Conservation (phyloP, 1,140 invertebrate species). For the Pissodes strobi region DNA sequence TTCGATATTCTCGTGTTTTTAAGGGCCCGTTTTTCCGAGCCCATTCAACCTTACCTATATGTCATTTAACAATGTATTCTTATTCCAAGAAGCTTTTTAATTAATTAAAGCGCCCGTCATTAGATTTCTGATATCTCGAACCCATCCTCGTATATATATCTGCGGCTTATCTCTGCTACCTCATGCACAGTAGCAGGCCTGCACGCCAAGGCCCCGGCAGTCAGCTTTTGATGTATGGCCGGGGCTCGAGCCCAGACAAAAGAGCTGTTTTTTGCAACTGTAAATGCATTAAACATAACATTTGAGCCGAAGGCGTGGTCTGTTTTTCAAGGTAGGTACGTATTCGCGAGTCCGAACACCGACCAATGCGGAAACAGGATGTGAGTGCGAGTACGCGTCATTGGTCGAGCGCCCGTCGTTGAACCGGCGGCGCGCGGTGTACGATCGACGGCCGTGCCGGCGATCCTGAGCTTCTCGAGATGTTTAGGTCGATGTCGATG, state of each 20-base stretch:
- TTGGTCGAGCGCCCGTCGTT: conserved; percentile 29
- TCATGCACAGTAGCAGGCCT: conserved; percentile 12
- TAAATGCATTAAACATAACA: conserved; percentile 51
- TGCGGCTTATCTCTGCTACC: conserved; percentile 17
- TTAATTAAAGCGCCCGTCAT: conserved; percentile 14
- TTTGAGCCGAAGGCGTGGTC: conserved; percentile 40
- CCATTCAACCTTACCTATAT: neutral
- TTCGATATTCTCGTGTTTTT: too few relatives aligned
- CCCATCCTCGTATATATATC: conserved; percentile 11
- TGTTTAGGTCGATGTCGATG: too few relatives aligned
- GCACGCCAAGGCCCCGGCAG: conserved; percentile 25
- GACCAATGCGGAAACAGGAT: conserved; percentile 34
- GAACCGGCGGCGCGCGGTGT: conserved; percentile 9
- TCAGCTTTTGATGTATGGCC: conserved; percentile 40
- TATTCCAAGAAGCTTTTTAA: conserved; percentile 7
- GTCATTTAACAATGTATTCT: too few relatives aligned
- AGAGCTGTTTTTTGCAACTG: conserved; percentile 44
- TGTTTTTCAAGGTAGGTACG: conserved; percentile 42
- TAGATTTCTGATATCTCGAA: conserved; percentile 5
- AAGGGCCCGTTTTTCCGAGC: too few relatives aligned
- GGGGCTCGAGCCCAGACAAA: conserved; percentile 42
- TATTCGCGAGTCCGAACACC: conserved; percentile 26
- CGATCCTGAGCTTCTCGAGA: neutral
- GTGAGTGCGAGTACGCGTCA: conserved; percentile 2
- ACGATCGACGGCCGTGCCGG: conserved; percentile 23